Conservation (phyloP, 2,797 vertebrate genomes). For the Lepilemur septentrionalis region DNA sequence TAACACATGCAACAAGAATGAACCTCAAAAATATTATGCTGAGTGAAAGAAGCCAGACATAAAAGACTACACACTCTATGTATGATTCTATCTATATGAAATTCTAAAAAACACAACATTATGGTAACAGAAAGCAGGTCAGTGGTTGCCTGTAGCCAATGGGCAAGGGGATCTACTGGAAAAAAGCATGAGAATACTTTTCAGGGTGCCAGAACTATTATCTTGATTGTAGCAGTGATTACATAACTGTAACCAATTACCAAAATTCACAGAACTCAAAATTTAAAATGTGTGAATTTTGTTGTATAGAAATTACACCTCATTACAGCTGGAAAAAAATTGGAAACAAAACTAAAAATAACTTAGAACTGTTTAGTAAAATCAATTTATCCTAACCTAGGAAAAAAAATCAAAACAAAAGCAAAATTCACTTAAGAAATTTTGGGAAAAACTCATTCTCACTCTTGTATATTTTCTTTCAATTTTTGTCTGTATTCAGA, state of each 20-base stretch:
- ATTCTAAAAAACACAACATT: constrained; percentile 6
- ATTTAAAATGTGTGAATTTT: not conserved
- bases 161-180: not conserved
- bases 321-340: not conserved
- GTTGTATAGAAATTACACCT: not conserved
- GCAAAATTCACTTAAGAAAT: not conserved
- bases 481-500: not conserved
- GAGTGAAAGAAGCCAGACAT: not conserved
- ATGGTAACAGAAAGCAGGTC: not conserved
- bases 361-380: not conserved
- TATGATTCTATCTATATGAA: not conserved
- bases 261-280: not conserved
- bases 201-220: not conserved
- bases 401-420: not conserved
- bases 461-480: constrained; percentile 25
- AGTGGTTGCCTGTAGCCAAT: not conserved
- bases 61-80: not conserved
- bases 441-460: not conserved
- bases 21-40: not conserved
- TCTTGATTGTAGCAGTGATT: not conserved
- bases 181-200: not conserved
- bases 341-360: not conserved
- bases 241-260: not conserved
- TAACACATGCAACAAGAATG: not conserved
- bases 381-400: not conserved